Evolutionary conservation across 2,797 vertebrate genomes (phyloP), one percentile per base, ranked within the genome.

Genomic region (Phrynocephalus guinanensis): DNA sequence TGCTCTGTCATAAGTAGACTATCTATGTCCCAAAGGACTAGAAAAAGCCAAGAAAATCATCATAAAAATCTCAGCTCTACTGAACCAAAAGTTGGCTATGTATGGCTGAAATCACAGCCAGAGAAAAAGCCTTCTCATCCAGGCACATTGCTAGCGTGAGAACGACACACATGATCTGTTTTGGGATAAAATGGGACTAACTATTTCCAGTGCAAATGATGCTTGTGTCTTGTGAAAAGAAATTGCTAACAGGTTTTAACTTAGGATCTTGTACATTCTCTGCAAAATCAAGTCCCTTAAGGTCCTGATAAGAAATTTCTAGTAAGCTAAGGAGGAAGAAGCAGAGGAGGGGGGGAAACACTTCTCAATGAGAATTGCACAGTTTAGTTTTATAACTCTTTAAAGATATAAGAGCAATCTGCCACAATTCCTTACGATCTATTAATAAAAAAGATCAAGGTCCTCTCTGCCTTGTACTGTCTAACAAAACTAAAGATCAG

Each of bases 111-210:
- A 28, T 84, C 71, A 70, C 76, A 75, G 70, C 68, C 82, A 87
- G 73, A 79, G 82, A 83, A 75, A 70, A 92, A 71, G 83, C 56
- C 81, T 76, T 85, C 68, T 67, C 91, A 91, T 79, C 0, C 66
- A 91, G 88, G 67, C 0, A 5, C 60, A 81, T 38, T 82, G 89
- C 87, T 91, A 92, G 84, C 33, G 0, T 79, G 83, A 85, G 91
- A 90, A 93, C 80, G 68, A 79, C 73, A 20, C 87, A 82, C 91
- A 83, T 80, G 88, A 90, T 93, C 88, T 90, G 89, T 88, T 89
- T 91, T 66, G 24, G 89, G 89, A 91, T 93, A 94, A 83, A 94
- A 92, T 50, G 90, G 67, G 75, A 83, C 83, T 89, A 86, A 82
- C 91, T 83, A 90, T 87, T 89, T 82, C 83, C 89, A 88, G 0